These are phyloP conservation scores for Silurus meridionalis DNA, from an alignment of 2,113 vertebrate species.

Conservation along the genomic window DNA sequence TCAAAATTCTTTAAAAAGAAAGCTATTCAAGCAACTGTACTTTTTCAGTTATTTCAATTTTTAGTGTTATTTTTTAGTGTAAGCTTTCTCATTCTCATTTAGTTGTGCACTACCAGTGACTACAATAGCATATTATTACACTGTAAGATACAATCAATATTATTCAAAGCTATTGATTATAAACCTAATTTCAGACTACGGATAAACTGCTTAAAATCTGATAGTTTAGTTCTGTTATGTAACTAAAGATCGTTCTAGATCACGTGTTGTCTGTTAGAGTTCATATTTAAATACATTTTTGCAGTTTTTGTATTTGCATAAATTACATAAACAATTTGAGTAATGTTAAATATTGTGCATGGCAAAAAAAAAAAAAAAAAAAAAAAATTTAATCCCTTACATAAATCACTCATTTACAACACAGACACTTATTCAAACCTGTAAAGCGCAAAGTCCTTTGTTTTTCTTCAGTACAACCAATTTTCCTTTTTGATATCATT, in stretches of 20 bases:
- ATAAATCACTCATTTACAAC: background rate
- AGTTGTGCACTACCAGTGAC: background rate
- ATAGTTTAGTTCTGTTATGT: background rate
- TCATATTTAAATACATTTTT: no score
- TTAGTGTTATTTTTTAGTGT: background rate
- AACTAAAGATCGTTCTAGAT: background rate
- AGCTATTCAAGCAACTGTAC: background rate
- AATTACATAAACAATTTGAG: background rate
- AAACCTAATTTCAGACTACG: background rate
- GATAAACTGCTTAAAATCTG: background rate
- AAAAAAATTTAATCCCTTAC: background rate
- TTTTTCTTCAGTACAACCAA: constrained; percentile 7
- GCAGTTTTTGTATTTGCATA: background rate
- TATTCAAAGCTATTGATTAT: background rate
- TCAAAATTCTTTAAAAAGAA: background rate
- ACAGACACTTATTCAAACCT: constrained; percentile 34
- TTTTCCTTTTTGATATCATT: constrained; percentile 15
- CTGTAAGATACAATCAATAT: background rate
- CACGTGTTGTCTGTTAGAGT: background rate
- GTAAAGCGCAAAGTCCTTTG: background rate
- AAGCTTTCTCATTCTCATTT: background rate
- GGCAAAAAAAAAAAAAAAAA: background rate
- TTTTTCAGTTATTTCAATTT: no score
- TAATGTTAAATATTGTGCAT: background rate
- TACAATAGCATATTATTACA: background rate